Evolutionary conservation across 2,113 vertebrate genomes (phyloP), one percentile per base, ranked within the genome.

Genomic region (Andinoacara biseriatus): DNA sequence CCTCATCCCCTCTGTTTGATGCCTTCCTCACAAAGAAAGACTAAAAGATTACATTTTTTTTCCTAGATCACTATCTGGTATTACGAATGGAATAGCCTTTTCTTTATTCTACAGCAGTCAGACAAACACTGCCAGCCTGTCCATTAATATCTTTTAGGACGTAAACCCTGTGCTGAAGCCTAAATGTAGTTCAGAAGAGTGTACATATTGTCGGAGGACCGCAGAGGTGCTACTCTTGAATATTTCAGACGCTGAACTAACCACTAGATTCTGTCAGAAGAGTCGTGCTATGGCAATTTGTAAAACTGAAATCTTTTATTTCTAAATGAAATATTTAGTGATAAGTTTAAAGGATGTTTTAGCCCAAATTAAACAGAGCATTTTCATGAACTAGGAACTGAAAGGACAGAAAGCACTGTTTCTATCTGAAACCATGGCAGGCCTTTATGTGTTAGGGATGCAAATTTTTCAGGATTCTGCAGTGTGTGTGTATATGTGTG

Each of bases 181-280:
- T 79, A 79, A 76, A 75, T 87, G 24, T 77, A 58, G 35, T 49
- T 33, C 46, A 61, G 46, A 72, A 18, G 13, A 57, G 35, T 62
- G 40, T 22, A 67, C 35, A 20, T 11, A 18, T 18, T 59, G 69
- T 80, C 52, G 9, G 61, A 18, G 31, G 56, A 49, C 76, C 11
- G 40, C 43, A 31, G 74, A 78, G 76, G 43, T 76, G 77, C 74
- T 58, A 20, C 76, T 85, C 65, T n/a, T 92, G 59, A 92, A 93
- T 91, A 88, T 92, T 88, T 91, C 61, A 84, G 80, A 63, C 74
- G 9, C 22, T 86, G 46, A 83, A 82, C 54, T 62, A 86, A 86
- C 76, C 20, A 29, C 63, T 65, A 49, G 57, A 58, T 65, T 58
- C 81, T 80, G 46, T 75, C 63, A 60, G 57, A 58, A 35, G 52